These are phyloP conservation scores for Lophotriccus pileatus DNA, from an alignment of 2,797 vertebrate genomes.

Conservation along the genomic window DNA sequence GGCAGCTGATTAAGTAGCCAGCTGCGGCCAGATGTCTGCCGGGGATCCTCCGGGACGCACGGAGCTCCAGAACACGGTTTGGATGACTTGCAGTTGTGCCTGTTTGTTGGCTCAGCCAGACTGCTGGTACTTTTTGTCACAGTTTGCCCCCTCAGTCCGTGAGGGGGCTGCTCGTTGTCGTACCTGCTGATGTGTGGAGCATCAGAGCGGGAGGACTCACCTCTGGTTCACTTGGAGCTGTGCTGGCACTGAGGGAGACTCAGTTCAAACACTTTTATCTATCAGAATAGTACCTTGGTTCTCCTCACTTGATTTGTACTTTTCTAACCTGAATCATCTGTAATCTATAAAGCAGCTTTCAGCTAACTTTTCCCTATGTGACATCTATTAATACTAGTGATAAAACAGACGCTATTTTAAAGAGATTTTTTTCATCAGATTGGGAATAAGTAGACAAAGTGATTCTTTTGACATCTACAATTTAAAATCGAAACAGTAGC, in stretches of 20 bases:
- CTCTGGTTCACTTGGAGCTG: not conserved
- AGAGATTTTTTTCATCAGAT: not conserved
- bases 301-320: not conserved
- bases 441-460: not conserved
- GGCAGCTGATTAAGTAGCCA: conserved; percentile 16
- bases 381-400: not conserved
- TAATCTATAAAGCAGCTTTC: not conserved
- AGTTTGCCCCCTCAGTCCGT: accelerated
- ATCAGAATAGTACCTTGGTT: not conserved
- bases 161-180: not conserved
- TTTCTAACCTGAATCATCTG: not conserved
- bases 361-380: not conserved
- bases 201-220: not conserved
- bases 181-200: accelerated
- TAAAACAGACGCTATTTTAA: not conserved
- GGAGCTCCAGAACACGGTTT: not conserved
- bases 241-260: not conserved
- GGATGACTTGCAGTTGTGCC: not conserved
- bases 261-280: not conserved
- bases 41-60: not conserved
- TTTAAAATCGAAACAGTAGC: not conserved
- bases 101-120: not conserved
- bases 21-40: conserved; percentile 27
- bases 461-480: not conserved
- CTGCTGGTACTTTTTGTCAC: not conserved